Evolutionary conservation across 2,888 invertebrate species (phyloP).

Genomic region (Lepidonotus clava): DNA sequence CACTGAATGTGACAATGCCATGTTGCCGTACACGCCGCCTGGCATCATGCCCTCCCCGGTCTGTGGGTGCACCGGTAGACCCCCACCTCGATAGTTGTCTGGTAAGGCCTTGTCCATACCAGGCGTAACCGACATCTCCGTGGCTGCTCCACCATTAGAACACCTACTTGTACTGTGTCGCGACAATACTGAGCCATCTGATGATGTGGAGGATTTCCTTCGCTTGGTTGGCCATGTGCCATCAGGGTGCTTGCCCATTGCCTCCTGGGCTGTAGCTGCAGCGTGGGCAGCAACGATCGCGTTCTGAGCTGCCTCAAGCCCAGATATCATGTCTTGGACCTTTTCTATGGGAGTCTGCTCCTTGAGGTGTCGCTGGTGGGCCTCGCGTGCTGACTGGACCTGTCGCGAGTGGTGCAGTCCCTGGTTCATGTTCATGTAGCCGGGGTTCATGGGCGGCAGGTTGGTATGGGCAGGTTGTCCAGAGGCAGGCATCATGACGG

Average conservation of each 20-base stretch:
- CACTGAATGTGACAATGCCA: constrained; percentile 27
- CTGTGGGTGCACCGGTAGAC: neutral
- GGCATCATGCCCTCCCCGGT: neutral
- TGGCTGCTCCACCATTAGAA: constrained; percentile 19
- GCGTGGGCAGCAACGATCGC: constrained; percentile 63
- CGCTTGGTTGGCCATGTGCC: constrained; percentile 36
- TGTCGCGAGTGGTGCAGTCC: neutral
- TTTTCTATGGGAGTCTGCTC: constrained; percentile 66
- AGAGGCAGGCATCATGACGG: neutral
- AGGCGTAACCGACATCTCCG: neutral
- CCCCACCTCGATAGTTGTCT: neutral
- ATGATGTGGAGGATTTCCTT: constrained; percentile 33
- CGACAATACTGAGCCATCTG: neutral
- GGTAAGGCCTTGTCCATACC: constrained; percentile 25
- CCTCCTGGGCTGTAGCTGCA: constrained; percentile 42
- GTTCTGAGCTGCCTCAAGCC: constrained; percentile 63
- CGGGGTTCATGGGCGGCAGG: neutral
- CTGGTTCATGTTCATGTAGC: neutral
- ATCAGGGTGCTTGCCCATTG: constrained; percentile 33
- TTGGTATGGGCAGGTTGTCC: neutral
- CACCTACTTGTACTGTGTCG: neutral
- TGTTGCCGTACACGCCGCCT: neutral
- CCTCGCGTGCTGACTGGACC: neutral
- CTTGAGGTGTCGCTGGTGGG: neutral
- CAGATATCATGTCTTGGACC: constrained; percentile 67